Conservation (phyloP, 92 coral and sea anemone species). For the Porites cylindrica region DNA sequence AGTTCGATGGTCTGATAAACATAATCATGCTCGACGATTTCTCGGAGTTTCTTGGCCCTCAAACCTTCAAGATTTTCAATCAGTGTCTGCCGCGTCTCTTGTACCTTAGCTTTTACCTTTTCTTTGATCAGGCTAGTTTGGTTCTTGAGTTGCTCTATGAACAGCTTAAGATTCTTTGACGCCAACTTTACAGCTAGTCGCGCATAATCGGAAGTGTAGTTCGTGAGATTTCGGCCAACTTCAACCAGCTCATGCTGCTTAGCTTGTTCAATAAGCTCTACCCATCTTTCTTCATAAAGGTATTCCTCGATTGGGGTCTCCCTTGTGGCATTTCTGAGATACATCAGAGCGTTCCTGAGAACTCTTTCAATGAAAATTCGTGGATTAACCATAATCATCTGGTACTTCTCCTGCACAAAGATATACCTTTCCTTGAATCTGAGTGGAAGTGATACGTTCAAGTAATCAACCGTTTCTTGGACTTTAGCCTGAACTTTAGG, state of each 20-base stretch:
- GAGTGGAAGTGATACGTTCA: conserved; percentile 82
- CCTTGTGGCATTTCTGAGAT: conserved; percentile 51
- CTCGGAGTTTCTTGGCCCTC: conserved; percentile 86
- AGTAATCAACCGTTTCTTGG: conserved; percentile 63
- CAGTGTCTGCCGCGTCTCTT: conserved; percentile 51
- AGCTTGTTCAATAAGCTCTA: conserved; percentile 76
- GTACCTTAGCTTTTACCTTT: conserved; percentile 55
- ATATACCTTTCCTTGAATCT: conserved; percentile 51
- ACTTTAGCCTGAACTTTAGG: conserved; percentile 76
- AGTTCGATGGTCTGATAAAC: conserved; percentile 77
- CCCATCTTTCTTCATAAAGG: conserved; percentile 78
- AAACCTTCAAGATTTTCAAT: conserved; percentile 71
- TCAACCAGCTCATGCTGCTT: conserved; percentile 75
- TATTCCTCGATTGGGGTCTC: conserved; percentile 73
- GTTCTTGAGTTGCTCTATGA: conserved; percentile 45
- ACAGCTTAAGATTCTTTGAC: conserved; percentile 22
- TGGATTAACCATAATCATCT: conserved; percentile 46
- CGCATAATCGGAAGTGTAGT: conserved; percentile 27
- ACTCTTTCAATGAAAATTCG: conserved; percentile 38
- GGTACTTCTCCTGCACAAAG: conserved; percentile 35
- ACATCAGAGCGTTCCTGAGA: conserved; percentile 33
- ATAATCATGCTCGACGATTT: conserved; percentile 82
- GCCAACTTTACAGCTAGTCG: conserved; percentile 48
- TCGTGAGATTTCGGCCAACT: conserved; percentile 49
- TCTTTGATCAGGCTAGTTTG: conserved; percentile 52